A percentile compares a stretch with the other conserved stretches of the same genome.
phyloP scores from a whole-genome alignment of 2,888 invertebrate species.

The Drosophila anceps region DNA sequence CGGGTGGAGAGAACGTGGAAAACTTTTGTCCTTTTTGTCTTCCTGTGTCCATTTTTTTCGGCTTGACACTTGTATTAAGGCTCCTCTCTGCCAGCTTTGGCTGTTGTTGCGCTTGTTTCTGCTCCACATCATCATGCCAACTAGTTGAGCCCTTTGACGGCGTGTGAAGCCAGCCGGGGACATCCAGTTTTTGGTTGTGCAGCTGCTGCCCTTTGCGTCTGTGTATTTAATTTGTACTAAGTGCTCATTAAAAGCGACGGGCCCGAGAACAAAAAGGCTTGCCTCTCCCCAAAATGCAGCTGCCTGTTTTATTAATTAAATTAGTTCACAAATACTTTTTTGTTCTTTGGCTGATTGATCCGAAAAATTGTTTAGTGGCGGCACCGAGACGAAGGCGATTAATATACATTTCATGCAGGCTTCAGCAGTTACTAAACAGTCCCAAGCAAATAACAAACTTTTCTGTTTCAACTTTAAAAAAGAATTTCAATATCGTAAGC shows the following conservation, averaged over 20 bases:
- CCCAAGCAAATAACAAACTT: constrained; percentile 40
- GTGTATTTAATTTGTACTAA: constrained; percentile 74
- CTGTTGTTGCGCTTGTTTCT: constrained; percentile 31
- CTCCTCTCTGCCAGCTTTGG: constrained; percentile 15
- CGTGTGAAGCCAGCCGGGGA: constrained; percentile 52
- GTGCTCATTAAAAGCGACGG: constrained; percentile 70
- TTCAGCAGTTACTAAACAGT: constrained; percentile 19
- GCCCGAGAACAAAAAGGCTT: constrained; percentile 6
- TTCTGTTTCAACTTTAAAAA: constrained; percentile 40
- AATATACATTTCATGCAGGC: constrained; percentile 34
- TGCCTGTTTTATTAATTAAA: constrained; percentile 59
- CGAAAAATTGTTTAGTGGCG: constrained; percentile 1
- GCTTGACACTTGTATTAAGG: constrained; percentile 59
- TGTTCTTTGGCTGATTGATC: constrained; percentile 17
- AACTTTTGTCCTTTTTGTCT: constrained; percentile 46
- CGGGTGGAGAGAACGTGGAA: constrained; percentile 20
- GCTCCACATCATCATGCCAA: constrained; percentile 36
- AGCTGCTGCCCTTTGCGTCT: constrained; percentile 16
- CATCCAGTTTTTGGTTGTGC: constrained; percentile 21
- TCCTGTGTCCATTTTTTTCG: constrained; percentile 35
- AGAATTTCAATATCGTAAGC: constrained; percentile 51
- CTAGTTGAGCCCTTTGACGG: constrained; percentile 70
- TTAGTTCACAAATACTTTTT: constrained; percentile 59
- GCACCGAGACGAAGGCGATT: constrained; percentile 28
- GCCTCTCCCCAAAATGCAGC: constrained; percentile 25